A percentile compares a stretch with the other conserved stretches of the same genome.
Conservation (phyloP, 1,140 invertebrate genomes). For the Ceratina japonica region DNA sequence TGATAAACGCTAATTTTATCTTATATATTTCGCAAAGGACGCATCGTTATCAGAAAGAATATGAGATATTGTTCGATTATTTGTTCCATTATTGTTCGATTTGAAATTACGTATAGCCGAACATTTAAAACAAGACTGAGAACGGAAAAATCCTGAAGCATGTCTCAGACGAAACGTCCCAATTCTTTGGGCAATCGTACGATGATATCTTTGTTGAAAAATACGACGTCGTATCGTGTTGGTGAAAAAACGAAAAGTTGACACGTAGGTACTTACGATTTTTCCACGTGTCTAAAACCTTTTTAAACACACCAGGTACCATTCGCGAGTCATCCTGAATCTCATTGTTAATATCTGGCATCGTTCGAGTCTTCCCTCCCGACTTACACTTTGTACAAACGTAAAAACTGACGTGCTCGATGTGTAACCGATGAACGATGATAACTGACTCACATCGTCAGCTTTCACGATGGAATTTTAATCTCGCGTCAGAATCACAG, state of each 20-base stretch:
- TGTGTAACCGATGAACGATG: constrained; percentile 51
- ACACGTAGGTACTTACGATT: constrained; percentile 64
- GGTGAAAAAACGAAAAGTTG: no score
- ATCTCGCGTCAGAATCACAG: constrained; percentile 51
- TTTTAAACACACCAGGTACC: constrained; percentile 57
- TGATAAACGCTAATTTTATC: constrained; percentile 14
- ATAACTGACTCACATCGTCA: constrained; percentile 52
- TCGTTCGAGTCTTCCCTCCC: constrained; percentile 14
- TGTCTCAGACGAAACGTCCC: no score
- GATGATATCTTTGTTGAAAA: no score
- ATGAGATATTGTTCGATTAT: no score
- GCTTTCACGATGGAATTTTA: constrained; percentile 49
- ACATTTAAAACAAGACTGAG: not conserved
- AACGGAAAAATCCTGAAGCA: no score
- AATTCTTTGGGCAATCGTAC: no score
- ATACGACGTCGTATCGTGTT: no score
- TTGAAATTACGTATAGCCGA: not conserved
- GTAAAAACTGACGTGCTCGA: not conserved
- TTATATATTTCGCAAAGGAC: not conserved
- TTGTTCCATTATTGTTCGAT: no score
- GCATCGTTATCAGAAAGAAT: not conserved
- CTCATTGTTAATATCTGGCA: constrained; percentile 44
- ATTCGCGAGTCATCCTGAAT: constrained; percentile 38
- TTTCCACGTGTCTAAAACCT: constrained; percentile 63
- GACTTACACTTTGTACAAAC: not conserved